Percentiles rank a stretch among this genome's conserved stretches.
phyloP scores from a whole-genome alignment of 2,113 vertebrate genomes.

The Gambusia holbrooki region DNA sequence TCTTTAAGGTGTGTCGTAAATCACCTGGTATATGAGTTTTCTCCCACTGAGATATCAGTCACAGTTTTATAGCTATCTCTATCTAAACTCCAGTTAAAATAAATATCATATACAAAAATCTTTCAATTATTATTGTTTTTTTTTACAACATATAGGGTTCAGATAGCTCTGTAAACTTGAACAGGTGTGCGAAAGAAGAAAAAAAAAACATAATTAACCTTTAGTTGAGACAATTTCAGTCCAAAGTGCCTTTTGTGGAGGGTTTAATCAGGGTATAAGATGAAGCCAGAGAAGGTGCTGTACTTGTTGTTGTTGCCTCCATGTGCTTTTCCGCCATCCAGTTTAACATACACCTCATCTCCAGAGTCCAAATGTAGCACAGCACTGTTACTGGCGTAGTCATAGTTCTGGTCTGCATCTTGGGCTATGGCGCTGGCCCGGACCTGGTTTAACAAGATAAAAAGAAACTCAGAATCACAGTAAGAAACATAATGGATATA shows the following conservation, averaged over 20 bases:
- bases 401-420: slow-evolving; percentile 94
- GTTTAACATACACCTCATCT: slow-evolving; percentile 93
- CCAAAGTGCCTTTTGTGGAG: slow-evolving; percentile 5
- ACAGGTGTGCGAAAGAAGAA: slow-evolving; percentile 23
- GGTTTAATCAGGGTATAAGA: slow-evolving; percentile 90
- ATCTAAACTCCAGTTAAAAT: slow-evolving; percentile 8
- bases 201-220: slow-evolving; percentile 8
- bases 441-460: slow-evolving; percentile 75
- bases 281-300: slow-evolving; percentile 97
- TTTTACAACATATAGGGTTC: slow-evolving; percentile 15
- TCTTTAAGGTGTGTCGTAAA: not conserved
- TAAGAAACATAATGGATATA: not conserved
- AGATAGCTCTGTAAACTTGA: slow-evolving; percentile 17
- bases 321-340: slow-evolving; percentile 94
- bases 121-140: slow-evolving; percentile 5
- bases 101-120: slow-evolving; percentile 32
- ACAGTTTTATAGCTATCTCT: slow-evolving; percentile 12
- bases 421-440: slow-evolving; percentile 94
- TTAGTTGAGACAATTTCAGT: slow-evolving; percentile 29
- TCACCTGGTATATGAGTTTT: slow-evolving; percentile 13
- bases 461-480: not conserved
- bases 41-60: not conserved
- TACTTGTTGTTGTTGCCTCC: slow-evolving; percentile 97
- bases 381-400: slow-evolving; percentile 95
- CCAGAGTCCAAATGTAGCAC: slow-evolving; percentile 93